These are phyloP conservation scores for Caenorhabditis japonica DNA, from an alignment of 2,888 invertebrate species.

Conservation along the genomic window DNA sequence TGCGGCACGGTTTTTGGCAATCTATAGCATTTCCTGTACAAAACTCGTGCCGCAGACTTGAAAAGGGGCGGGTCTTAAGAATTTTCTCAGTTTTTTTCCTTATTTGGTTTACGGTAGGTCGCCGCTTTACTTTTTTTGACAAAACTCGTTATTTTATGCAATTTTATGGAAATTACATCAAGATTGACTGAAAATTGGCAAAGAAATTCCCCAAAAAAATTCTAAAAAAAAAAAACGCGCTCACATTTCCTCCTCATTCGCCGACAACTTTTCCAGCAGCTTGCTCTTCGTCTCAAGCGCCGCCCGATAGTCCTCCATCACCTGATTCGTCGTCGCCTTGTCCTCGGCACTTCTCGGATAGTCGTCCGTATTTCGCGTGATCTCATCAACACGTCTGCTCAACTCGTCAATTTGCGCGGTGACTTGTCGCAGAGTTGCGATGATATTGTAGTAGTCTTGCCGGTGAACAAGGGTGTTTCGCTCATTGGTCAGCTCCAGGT, in stretches of 20 bases:
- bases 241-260: slow-evolving; percentile 59
- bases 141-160: no score
- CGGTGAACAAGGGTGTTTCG: slow-evolving; percentile 58
- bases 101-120: no score
- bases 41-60: no score
- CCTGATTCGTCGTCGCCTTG: slow-evolving; percentile 62
- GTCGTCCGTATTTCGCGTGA: slow-evolving; percentile 46
- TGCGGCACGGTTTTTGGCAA: no score
- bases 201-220: no score
- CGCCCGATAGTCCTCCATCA: slow-evolving; percentile 63
- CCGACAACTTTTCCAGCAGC: slow-evolving; percentile 55
- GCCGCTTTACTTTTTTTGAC: no score
- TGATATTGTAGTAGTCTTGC: slow-evolving; percentile 66
- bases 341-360: slow-evolving; percentile 64
- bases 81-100: no score
- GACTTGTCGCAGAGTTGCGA: slow-evolving; percentile 57
- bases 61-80: no score
- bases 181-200: no score
- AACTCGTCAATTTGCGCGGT: slow-evolving; percentile 40
- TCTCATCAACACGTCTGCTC: slow-evolving; percentile 44
- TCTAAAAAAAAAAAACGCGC: no score
- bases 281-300: slow-evolving; percentile 60
- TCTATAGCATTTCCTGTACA: no score
- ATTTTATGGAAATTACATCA: no score
- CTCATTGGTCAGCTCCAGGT: slow-evolving; percentile 65